A percentile compares a stretch with the other conserved stretches of the same genome.
phyloP scores from a whole-genome alignment of 2,113 vertebrate genomes.

The Eretmodus cyanostictus region DNA sequence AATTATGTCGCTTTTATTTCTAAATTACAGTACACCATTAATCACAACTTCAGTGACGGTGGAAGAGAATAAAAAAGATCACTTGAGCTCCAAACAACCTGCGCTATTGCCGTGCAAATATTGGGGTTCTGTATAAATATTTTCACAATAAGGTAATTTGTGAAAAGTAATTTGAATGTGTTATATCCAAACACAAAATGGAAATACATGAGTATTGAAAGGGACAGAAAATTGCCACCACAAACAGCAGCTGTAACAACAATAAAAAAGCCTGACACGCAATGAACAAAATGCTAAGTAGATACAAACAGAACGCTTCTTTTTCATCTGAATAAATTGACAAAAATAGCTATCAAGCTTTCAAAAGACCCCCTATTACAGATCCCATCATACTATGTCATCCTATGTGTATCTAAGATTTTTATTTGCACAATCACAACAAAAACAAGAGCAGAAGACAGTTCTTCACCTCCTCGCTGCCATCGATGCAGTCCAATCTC shows the following conservation, averaged over 20 bases:
- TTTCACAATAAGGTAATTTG: background rate
- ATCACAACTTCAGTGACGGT: background rate
- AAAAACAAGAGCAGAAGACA: background rate
- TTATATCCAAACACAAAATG: background rate
- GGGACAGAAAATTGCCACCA: background rate
- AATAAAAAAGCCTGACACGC: background rate
- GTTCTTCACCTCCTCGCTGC: constrained; percentile 82
- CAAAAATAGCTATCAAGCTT: background rate
- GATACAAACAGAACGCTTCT: background rate
- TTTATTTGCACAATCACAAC: background rate
- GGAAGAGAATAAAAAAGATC: background rate
- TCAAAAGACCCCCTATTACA: background rate
- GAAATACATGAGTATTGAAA: background rate
- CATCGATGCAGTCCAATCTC: constrained; percentile 93
- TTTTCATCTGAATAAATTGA: background rate
- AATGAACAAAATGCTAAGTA: background rate
- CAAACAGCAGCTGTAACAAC: background rate
- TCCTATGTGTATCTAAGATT: background rate
- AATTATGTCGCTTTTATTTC: background rate
- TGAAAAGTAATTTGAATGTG: background rate
- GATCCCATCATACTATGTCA: background rate
- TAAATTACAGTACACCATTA: background rate
- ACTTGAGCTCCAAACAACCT: background rate
- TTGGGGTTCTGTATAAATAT: background rate
- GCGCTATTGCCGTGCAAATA: background rate